These are phyloP conservation scores for Suillia variegata DNA, from an alignment of 2,888 invertebrate genomes.

Conservation along the genomic window DNA sequence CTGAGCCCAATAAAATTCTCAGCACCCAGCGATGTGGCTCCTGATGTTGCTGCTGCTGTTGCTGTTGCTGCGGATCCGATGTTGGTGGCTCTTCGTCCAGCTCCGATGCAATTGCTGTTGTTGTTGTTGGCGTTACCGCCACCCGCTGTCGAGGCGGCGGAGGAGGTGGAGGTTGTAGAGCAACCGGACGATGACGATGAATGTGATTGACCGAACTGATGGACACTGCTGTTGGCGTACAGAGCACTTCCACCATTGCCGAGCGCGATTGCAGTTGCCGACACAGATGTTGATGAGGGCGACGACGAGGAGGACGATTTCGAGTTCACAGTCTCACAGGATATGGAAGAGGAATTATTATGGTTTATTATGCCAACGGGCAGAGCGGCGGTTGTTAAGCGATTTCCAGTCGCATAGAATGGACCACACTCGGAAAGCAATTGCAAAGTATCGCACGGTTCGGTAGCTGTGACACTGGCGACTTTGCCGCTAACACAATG, in stretches of 20 bases:
- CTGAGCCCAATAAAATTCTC: slow-evolving; percentile 41
- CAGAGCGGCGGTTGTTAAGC: not conserved
- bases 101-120: slow-evolving; percentile 42
- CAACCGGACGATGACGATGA: slow-evolving; percentile 38
- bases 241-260: slow-evolving; percentile 59
- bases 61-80: slow-evolving; percentile 32
- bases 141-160: slow-evolving; percentile 41
- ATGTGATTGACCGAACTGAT: slow-evolving; percentile 50
- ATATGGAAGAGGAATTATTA: not conserved
- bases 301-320: slow-evolving; percentile 25
- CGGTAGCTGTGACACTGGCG: slow-evolving; percentile 37
- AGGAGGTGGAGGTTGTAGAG: slow-evolving; percentile 37
- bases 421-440: slow-evolving; percentile 40
- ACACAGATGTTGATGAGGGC: slow-evolving; percentile 3
- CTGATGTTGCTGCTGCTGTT: slow-evolving; percentile 34
- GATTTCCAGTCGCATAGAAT: slow-evolving; percentile 32
- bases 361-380: no score
- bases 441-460: slow-evolving; percentile 45
- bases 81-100: slow-evolving; percentile 39
- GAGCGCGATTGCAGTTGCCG: slow-evolving; percentile 25
- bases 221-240: slow-evolving; percentile 56
- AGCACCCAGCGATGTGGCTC: slow-evolving; percentile 28
- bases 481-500: slow-evolving; percentile 42
- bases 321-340: slow-evolving; percentile 15
- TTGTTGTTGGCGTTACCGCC: slow-evolving; percentile 40